phyloP scores from a whole-genome alignment of 2,888 invertebrate species.

The Tachina fera region DNA sequence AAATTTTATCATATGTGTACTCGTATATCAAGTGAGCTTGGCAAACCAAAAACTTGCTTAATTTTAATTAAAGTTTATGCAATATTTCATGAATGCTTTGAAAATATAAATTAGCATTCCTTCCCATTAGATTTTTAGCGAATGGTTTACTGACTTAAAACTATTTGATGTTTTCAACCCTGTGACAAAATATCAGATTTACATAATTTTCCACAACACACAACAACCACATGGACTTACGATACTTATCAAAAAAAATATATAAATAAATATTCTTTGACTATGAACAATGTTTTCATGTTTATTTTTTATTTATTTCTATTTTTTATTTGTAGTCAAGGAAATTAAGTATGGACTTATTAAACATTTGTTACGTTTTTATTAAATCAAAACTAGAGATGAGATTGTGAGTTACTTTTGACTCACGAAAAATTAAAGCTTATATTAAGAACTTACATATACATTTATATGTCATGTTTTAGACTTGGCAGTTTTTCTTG shows the following conservation, averaged over 20 bases:
- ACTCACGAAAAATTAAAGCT: too few relatives aligned
- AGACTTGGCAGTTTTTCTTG: too few relatives aligned
- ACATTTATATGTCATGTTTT: too few relatives aligned
- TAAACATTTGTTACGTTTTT: constrained; percentile 34
- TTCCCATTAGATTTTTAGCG: neutral
- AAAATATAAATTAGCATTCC: neutral
- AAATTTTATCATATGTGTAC: too few relatives aligned
- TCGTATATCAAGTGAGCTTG: too few relatives aligned
- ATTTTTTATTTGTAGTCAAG: constrained; percentile 16
- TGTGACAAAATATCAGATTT: constrained; percentile 59
- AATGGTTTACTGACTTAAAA: constrained; percentile 18
- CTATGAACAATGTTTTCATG: constrained; percentile 1
- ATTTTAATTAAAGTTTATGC: too few relatives aligned
- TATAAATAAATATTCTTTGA: constrained; percentile 13
- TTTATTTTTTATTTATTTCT: neutral
- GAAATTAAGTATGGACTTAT: constrained; percentile 47
- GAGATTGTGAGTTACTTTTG: too few relatives aligned
- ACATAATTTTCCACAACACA: constrained; percentile 43
- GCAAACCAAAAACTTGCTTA: too few relatives aligned
- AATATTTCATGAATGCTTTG: neutral
- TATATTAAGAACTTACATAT: too few relatives aligned
- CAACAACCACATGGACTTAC: neutral
- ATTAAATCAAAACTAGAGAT: neutral
- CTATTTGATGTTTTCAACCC: constrained; percentile 53
- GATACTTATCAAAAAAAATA: neutral